Evolutionary conservation across 2,888 invertebrate species (phyloP).

Genomic region (Drepanosiphum platanoidis): DNA sequence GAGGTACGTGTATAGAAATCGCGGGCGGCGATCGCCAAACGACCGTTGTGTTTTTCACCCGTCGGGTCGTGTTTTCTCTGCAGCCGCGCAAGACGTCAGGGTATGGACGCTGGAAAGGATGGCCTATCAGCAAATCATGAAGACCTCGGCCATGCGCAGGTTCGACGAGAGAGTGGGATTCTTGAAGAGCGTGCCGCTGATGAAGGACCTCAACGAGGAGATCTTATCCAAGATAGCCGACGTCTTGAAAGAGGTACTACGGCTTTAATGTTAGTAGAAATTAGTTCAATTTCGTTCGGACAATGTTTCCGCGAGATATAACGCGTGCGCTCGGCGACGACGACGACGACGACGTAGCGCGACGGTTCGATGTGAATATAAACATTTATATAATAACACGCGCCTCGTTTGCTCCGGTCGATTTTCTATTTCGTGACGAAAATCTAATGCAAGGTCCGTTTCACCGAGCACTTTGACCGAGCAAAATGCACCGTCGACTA

Average conservation of each 20-base stretch:
- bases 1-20: conserved; percentile 68
- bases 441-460: too few relatives aligned
- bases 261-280: too few relatives aligned
- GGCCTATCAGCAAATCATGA: conserved; percentile 79
- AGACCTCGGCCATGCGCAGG: conserved; percentile 75
- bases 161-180: conserved; percentile 76
- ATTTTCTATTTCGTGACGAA: too few relatives aligned
- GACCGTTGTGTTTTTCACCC: background rate
- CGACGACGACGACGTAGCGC: too few relatives aligned
- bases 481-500: too few relatives aligned
- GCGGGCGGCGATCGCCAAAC: background rate
- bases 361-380: too few relatives aligned
- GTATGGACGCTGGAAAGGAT: conserved; percentile 77
- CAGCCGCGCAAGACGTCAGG: conserved; percentile 73
- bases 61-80: conserved; percentile 64
- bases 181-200: conserved; percentile 73
- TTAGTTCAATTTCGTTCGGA: too few relatives aligned
- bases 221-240: conserved; percentile 77
- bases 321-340: too few relatives aligned
- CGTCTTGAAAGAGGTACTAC: conserved; percentile 77
- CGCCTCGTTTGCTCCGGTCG: too few relatives aligned
- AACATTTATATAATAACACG: too few relatives aligned
- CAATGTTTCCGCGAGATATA: too few relatives aligned
- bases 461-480: too few relatives aligned
- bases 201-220: conserved; percentile 71